A percentile compares a stretch with the other conserved stretches of the same genome.
These are phyloP conservation scores for Brevimyrus niger DNA, from an alignment of 2,113 vertebrate genomes.

Conservation along the genomic window DNA sequence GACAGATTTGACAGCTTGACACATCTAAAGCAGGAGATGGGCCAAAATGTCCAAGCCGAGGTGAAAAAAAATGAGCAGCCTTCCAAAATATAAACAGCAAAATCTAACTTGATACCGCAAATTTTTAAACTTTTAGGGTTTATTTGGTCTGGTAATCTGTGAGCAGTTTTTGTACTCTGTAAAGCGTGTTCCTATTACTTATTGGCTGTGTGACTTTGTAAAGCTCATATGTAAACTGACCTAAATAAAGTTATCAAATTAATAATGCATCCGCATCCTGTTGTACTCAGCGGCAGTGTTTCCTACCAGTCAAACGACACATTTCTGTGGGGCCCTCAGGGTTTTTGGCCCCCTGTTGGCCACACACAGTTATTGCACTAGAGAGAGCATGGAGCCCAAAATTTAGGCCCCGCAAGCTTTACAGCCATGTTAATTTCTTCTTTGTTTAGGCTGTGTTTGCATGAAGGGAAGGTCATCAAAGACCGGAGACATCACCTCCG, in stretches of 20 bases:
- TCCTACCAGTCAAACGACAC: background rate
- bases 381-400: background rate
- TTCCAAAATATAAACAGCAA: background rate
- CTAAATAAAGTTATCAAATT: background rate
- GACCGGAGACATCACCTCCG: constrained; percentile 91
- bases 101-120: background rate
- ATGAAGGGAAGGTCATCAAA: constrained; percentile 92
- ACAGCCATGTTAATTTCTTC: background rate
- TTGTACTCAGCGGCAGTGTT: background rate
- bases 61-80: background rate
- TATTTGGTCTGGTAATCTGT: background rate
- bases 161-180: background rate
- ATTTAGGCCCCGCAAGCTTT: background rate
- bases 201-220: background rate
- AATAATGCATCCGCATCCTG: background rate
- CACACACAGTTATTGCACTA: background rate
- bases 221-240: background rate
- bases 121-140: background rate
- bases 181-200: no score
- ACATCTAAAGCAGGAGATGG: background rate
- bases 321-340: background rate
- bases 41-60: background rate
- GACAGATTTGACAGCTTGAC: background rate
- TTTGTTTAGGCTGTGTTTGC: constrained; percentile 75
- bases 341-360: background rate